These are phyloP conservation scores for Nesoenas mayeri DNA, from an alignment of 2,113 vertebrate genomes.

Conservation along the genomic window DNA sequence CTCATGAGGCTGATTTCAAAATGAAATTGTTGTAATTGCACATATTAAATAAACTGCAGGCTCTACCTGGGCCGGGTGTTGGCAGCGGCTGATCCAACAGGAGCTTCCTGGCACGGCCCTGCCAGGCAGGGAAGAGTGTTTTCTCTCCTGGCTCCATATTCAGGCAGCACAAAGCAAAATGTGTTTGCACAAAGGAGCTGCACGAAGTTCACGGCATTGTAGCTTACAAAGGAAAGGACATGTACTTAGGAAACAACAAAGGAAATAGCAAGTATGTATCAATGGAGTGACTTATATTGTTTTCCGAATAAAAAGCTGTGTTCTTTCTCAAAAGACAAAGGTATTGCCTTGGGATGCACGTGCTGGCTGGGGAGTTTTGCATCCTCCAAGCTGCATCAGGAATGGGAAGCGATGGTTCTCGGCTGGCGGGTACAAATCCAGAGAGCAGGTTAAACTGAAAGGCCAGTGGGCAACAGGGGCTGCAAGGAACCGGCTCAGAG, in stretches of 20 bases:
- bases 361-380: not conserved
- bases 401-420: not conserved
- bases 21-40: not conserved
- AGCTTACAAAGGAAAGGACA: not conserved
- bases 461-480: fast-evolving
- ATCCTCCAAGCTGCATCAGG: fast-evolving
- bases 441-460: not conserved
- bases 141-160: not conserved
- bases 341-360: fast-evolving
- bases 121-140: not conserved
- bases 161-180: not conserved
- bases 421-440: not conserved
- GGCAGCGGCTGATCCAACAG: not conserved
- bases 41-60: not conserved
- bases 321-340: not conserved
- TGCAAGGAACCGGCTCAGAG: fast-evolving
- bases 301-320: not conserved
- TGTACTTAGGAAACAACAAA: not conserved
- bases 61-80: not conserved
- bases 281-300: not conserved
- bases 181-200: not conserved
- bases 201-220: fast-evolving
- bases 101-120: not conserved
- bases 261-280: not conserved
- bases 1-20: not conserved